Percentiles rank a stretch among this genome's conserved stretches.
Conservation (phyloP, 1,140 invertebrate species). For the Akabosia matsudoensis region DNA sequence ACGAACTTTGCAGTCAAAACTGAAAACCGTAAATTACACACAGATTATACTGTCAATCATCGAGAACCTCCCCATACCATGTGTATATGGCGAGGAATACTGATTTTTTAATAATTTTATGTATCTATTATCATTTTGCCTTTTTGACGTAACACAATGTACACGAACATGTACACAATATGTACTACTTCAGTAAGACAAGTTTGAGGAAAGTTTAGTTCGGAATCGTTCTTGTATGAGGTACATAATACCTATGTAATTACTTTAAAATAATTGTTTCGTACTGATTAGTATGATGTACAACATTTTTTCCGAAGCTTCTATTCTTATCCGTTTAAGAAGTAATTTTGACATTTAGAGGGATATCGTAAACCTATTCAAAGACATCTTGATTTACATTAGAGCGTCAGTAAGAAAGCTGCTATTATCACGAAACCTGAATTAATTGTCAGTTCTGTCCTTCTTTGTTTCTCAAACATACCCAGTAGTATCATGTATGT, state of each 20-base stretch:
- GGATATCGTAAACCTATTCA: too few relatives aligned
- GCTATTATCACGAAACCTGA: too few relatives aligned
- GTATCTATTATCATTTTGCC: neutral
- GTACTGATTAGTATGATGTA: neutral
- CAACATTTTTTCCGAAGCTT: neutral
- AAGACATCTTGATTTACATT: too few relatives aligned
- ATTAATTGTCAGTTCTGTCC: too few relatives aligned
- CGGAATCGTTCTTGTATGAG: neutral
- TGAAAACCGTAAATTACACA: conserved; percentile 47
- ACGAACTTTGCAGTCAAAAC: conserved; percentile 39
- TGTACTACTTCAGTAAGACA: neutral
- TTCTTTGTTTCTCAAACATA: too few relatives aligned
- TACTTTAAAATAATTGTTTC: too few relatives aligned
- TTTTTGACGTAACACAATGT: neutral
- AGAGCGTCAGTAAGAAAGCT: too few relatives aligned
- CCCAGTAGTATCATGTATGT: too few relatives aligned
- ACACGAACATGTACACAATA: neutral
- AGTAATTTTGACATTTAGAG: too few relatives aligned
- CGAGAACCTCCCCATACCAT: conserved; percentile 28
- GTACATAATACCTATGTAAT: neutral
- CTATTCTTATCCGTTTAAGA: neutral
- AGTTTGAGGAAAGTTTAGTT: neutral
- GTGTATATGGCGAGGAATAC: neutral
- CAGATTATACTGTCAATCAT: conserved; percentile 48
- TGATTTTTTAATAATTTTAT: neutral